Conservation (phyloP, 2,888 invertebrate species). For the Branchellion lobata region DNA sequence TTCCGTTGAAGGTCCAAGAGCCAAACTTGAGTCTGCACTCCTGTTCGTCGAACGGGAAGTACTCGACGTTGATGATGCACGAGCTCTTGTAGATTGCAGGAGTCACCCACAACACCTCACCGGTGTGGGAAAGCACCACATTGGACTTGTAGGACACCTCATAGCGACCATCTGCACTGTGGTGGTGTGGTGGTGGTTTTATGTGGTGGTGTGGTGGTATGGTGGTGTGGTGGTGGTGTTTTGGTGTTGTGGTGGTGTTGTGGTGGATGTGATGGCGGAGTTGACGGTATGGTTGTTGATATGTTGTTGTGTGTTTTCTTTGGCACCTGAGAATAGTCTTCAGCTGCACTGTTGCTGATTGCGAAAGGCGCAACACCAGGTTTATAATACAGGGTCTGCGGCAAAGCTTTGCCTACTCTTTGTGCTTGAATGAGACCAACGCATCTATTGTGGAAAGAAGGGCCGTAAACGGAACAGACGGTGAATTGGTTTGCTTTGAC, state of each 20-base stretch:
- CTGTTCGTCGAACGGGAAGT: conserved; percentile 99
- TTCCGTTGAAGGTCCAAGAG: conserved; percentile 61
- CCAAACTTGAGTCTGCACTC: conserved; percentile 99
- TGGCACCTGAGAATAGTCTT: too few relatives aligned
- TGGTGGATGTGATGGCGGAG: too few relatives aligned
- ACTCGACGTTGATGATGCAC: conserved; percentile 97
- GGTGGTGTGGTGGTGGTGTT: background rate
- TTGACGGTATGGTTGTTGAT: background rate
- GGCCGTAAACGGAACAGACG: too few relatives aligned
- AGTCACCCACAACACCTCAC: conserved; percentile 94
- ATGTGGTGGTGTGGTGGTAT: too few relatives aligned
- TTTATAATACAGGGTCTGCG: too few relatives aligned
- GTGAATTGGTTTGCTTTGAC: too few relatives aligned
- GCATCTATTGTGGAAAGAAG: too few relatives aligned
- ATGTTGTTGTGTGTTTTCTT: background rate
- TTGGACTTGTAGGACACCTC: conserved; percentile 99
- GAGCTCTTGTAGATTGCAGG: conserved; percentile 99
- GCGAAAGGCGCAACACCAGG: too few relatives aligned
- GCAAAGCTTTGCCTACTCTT: too few relatives aligned
- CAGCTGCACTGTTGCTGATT: too few relatives aligned
- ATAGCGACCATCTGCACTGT: conserved; percentile 97
- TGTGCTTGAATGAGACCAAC: too few relatives aligned
- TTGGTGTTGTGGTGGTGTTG: background rate
- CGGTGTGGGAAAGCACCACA: conserved; percentile 93
- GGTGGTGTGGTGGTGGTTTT: too few relatives aligned